Evolutionary conservation across 2,888 invertebrate genomes (phyloP).

Genomic region (Calameuta idolon): DNA sequence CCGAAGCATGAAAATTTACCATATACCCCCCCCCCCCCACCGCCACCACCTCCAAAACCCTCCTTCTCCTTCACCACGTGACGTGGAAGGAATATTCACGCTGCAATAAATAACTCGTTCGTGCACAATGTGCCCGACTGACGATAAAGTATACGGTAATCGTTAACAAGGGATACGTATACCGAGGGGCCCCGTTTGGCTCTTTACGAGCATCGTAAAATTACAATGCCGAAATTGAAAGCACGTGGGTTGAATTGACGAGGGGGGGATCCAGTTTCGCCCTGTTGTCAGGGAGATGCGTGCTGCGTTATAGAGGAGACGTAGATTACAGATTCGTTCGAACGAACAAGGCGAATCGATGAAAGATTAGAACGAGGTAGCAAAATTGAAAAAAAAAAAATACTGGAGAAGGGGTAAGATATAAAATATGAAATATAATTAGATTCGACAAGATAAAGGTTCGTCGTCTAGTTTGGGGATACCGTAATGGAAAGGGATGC

Average conservation of each 20-base stretch:
- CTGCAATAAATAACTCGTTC: slow-evolving; percentile 33
- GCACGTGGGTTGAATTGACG: slow-evolving; percentile 5
- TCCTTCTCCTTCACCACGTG: background rate
- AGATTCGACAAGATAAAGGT: background rate
- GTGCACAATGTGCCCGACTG: slow-evolving; percentile 22
- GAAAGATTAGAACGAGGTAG: background rate
- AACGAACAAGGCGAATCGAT: background rate
- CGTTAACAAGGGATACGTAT: slow-evolving; percentile 25
- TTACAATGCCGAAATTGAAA: slow-evolving; percentile 7
- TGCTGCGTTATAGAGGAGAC: background rate
- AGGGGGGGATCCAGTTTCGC: background rate
- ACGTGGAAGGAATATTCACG: background rate
- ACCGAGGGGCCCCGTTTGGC: background rate
- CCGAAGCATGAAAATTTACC: background rate
- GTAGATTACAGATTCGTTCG: background rate
- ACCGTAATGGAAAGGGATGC: background rate
- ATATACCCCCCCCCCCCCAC: background rate
- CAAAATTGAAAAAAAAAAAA: background rate
- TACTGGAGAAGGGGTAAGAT: background rate
- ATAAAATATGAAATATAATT: background rate
- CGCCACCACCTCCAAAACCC: background rate
- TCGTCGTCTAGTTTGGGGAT: background rate
- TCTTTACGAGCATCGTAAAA: slow-evolving; percentile 7
- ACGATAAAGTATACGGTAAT: slow-evolving; percentile 27
- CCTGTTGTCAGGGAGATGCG: background rate